These are phyloP conservation scores for Rhinatrema bivittatum DNA, from an alignment of 2,797 vertebrate genomes.

Conservation along the genomic window DNA sequence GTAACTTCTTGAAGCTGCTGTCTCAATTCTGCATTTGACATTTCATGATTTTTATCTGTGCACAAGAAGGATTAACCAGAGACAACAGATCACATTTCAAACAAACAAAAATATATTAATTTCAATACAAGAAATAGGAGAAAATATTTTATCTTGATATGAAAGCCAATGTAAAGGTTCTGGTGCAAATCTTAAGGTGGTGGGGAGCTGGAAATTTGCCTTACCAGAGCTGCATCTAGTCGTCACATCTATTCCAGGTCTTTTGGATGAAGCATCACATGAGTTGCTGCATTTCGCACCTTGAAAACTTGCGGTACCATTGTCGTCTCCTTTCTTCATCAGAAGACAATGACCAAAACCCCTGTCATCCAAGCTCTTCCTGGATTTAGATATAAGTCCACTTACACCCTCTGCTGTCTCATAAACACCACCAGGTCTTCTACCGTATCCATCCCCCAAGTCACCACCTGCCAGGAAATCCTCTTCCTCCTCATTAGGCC, in stretches of 20 bases:
- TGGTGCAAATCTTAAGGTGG: not conserved
- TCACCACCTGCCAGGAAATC: constrained; percentile 82
- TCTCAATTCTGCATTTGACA: constrained; percentile 68
- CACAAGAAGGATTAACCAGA: constrained; percentile 1
- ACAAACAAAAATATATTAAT: not conserved
- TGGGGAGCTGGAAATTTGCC: too few relatives aligned
- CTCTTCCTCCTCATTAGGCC: constrained; percentile 38
- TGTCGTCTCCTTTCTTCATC: constrained; percentile 20
- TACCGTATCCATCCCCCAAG: constrained; percentile 70
- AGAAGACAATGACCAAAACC: not conserved
- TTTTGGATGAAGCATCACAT: not conserved
- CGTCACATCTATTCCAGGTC: not conserved
- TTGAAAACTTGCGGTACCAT: not conserved
- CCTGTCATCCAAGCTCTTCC: constrained; percentile 30
- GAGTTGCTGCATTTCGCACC: constrained; percentile 1
- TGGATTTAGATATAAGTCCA: not conserved
- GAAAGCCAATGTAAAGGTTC: too few relatives aligned
- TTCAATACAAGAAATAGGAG: not conserved
- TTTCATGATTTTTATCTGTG: constrained; percentile 52
- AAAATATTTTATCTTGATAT: too few relatives aligned
- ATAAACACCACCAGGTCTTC: constrained; percentile 42
- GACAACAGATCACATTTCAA: not conserved
- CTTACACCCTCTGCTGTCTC: constrained; percentile 9
- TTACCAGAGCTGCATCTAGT: constrained; percentile 31
- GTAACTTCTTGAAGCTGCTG: constrained; percentile 62